A percentile compares a stretch with the other conserved stretches of the same genome.
These are phyloP conservation scores for Hyla sarda DNA, from an alignment of 2,113 vertebrate genomes.

Conservation along the genomic window DNA sequence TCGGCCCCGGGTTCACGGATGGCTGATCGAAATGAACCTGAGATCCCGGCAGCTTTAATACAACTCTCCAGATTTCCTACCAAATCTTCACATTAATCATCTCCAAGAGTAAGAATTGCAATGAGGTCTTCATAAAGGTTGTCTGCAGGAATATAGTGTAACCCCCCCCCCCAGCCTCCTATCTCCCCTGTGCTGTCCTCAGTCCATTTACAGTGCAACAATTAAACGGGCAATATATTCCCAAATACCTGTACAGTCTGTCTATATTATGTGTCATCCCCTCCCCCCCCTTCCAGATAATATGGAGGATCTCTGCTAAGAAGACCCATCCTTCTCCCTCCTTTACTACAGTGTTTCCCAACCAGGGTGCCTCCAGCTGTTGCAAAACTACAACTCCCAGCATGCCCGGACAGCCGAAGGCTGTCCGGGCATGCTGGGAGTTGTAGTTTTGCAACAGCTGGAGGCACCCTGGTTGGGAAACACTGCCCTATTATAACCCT, in stretches of 20 bases:
- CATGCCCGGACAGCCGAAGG: no score
- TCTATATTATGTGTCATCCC: constrained; percentile 73
- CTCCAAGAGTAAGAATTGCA: constrained; percentile 73
- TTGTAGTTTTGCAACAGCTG: no score
- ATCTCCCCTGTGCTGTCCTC: constrained; percentile 43
- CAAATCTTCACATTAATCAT: constrained; percentile 97
- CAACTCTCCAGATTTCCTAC: constrained; percentile 87
- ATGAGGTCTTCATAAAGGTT: constrained; percentile 82
- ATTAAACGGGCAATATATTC: constrained; percentile 82
- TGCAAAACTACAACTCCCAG: no score
- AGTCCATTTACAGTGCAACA: constrained; percentile 72
- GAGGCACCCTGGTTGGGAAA: no score
- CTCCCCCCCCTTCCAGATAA: neutral
- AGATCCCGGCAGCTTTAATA: constrained; percentile 88
- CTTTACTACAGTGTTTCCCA: no score
- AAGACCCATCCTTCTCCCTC: neutral
- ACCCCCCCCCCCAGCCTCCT: constrained; percentile 62
- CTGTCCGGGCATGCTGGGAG: no score
- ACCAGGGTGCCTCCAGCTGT: no score
- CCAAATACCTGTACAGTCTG: constrained; percentile 81
- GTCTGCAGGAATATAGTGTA: constrained; percentile 63
- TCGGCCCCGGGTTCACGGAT: constrained; percentile 94
- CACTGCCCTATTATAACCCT: no score
- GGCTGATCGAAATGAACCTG: constrained; percentile 92
- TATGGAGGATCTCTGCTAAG: neutral